Conservation (phyloP, 2,797 vertebrate species). For the Sternotherus odoratus region DNA sequence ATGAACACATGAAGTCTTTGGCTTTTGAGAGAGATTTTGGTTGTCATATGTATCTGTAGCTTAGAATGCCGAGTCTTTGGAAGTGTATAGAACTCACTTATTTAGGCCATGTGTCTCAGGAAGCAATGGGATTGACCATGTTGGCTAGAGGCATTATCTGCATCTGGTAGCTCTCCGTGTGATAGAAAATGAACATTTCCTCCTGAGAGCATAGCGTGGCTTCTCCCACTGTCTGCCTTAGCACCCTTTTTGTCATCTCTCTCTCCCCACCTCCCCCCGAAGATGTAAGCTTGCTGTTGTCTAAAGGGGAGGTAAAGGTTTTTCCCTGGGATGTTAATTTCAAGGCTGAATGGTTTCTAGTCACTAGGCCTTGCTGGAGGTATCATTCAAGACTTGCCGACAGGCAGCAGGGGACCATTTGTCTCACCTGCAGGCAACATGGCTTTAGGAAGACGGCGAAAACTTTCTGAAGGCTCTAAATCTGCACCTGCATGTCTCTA, state of each 20-base stretch:
- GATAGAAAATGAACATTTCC: conserved; percentile 53
- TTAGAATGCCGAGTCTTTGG: background rate
- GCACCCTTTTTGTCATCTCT: conserved; percentile 52
- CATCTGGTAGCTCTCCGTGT: background rate
- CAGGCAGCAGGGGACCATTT: conserved; percentile 67
- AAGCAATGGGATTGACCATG: background rate
- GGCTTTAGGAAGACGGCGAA: conserved; percentile 44
- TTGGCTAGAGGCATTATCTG: background rate
- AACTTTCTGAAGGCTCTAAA: conserved; percentile 58
- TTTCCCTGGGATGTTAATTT: conserved; percentile 81
- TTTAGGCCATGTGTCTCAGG: conserved; percentile 16
- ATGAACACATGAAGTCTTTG: conserved; percentile 44
- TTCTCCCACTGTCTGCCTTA: conserved; percentile 49
- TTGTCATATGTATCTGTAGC: conserved; percentile 10
- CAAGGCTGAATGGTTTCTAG: conserved; percentile 80
- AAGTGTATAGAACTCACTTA: background rate
- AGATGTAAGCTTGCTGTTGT: conserved; percentile 75
- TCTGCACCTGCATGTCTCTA: conserved; percentile 46
- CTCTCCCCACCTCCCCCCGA: conserved; percentile 33
- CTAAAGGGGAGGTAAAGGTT: conserved; percentile 56
- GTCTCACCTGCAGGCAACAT: conserved; percentile 75
- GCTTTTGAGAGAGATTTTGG: background rate
- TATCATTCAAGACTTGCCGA: conserved; percentile 77
- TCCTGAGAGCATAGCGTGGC: conserved; percentile 39
- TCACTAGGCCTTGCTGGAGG: conserved; percentile 76